Percentiles rank a stretch among this genome's conserved stretches.
Evolutionary conservation across 1,140 invertebrate species (phyloP).

Genomic region (Drosophila nikananu): DNA sequence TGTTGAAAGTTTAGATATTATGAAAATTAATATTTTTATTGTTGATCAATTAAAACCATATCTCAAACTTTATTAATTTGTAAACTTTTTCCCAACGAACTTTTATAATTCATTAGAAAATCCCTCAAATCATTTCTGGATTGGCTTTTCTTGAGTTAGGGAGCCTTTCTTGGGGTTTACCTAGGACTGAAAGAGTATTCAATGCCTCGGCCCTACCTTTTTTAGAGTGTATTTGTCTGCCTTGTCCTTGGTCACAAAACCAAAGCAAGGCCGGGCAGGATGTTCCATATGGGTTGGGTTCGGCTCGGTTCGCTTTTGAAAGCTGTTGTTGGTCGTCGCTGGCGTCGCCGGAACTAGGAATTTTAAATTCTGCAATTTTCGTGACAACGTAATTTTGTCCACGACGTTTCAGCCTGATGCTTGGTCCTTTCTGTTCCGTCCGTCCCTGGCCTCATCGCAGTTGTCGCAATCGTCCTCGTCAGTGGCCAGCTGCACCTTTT

Average conservation of each 20-base stretch:
- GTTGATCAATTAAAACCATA: no score
- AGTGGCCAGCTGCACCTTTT: constrained; percentile 58
- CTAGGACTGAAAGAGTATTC: not conserved
- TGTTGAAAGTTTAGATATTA: no score
- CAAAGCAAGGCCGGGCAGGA: constrained; percentile 59
- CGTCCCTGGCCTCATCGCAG: constrained; percentile 16
- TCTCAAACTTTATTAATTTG: not conserved
- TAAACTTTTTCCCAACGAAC: not conserved
- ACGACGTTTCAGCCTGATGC: constrained; percentile 82
- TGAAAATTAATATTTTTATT: no score
- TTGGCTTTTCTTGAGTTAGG: not conserved
- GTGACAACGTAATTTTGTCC: constrained; percentile 85
- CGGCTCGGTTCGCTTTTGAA: constrained; percentile 35
- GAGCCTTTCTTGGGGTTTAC: not conserved
- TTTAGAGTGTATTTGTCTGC: constrained; percentile 65
- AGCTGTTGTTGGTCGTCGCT: constrained; percentile 36
- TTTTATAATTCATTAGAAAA: not conserved
- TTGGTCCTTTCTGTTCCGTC: constrained; percentile 33
- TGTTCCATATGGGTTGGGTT: constrained; percentile 67
- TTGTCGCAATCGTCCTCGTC: constrained; percentile 47
- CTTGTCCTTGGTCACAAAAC: constrained; percentile 74
- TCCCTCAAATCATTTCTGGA: not conserved
- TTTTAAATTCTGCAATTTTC: constrained; percentile 85
- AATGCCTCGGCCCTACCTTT: not conserved
- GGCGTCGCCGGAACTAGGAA: constrained; percentile 78